Conservation (phyloP, 2,888 invertebrate species). For the Crioceris asparagi region DNA sequence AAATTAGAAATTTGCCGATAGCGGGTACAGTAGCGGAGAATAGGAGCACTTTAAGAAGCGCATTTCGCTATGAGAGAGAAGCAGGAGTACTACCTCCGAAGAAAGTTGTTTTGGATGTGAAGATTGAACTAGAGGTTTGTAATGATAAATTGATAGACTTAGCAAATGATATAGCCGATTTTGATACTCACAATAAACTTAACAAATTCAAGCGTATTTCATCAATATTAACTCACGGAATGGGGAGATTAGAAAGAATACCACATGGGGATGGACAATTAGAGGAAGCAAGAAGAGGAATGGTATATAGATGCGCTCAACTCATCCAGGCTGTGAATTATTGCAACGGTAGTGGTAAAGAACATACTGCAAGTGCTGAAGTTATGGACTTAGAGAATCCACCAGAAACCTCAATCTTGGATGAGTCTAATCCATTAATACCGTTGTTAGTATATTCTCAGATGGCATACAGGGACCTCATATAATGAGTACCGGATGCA, state of each 20-base stretch:
- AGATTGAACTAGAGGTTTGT: background rate
- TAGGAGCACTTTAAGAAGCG: background rate
- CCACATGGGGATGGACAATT: no score
- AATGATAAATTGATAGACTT: conserved; percentile 1
- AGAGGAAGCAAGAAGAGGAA: no score
- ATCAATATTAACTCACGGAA: background rate
- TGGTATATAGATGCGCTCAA: no score
- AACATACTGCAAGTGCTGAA: no score
- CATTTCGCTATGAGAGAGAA: background rate
- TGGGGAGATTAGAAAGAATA: background rate
- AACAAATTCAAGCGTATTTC: conserved; percentile 2
- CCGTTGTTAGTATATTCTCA: no score
- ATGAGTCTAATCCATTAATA: no score
- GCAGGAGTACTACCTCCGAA: background rate
- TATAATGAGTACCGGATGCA: no score
- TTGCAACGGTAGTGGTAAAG: no score
- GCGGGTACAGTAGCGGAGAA: background rate
- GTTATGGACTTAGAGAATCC: no score
- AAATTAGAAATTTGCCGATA: background rate
- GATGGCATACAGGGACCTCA: no score
- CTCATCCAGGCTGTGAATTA: no score
- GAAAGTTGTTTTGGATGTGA: background rate
- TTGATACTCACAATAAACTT: background rate
- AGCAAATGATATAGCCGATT: background rate
- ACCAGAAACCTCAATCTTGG: no score